These are phyloP conservation scores for Caenorhabditis sp. DNA, from an alignment of 2,888 invertebrate species.

Conservation along the genomic window DNA sequence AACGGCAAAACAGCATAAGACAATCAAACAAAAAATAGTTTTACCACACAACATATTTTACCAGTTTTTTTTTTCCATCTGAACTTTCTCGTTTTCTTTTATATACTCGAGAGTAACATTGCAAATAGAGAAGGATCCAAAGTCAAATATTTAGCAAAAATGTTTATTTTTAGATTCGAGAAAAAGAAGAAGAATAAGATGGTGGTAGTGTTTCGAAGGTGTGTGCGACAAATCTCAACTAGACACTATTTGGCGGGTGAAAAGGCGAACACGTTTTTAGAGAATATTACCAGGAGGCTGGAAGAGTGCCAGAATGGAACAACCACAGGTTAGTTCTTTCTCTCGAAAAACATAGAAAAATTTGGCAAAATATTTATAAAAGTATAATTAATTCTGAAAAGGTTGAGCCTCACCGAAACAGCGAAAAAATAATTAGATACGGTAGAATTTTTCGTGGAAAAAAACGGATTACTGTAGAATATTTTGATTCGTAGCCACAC, in stretches of 20 bases:
- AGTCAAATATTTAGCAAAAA: not conserved
- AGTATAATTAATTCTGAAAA: not conserved
- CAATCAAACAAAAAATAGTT: too few relatives aligned
- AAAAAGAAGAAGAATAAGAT: not conserved
- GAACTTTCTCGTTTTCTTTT: not conserved
- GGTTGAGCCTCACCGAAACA: too few relatives aligned
- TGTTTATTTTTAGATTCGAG: not conserved
- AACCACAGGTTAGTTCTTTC: slow-evolving; percentile 11
- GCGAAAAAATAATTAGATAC: too few relatives aligned
- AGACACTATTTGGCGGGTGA: slow-evolving; percentile 5
- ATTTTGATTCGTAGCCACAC: too few relatives aligned
- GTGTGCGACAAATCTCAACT: not conserved
- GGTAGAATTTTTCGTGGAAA: too few relatives aligned
- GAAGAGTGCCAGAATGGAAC: slow-evolving; percentile 21
- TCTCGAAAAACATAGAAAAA: not conserved
- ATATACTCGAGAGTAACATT: not conserved
- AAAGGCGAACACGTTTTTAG: slow-evolving; percentile 24
- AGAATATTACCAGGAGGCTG: slow-evolving; percentile 14
- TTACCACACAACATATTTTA: not conserved
- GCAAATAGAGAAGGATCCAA: not conserved
- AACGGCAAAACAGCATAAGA: not conserved
- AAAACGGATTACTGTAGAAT: too few relatives aligned
- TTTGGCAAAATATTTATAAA: not conserved
- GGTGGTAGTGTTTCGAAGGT: not conserved
- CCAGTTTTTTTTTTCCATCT: not conserved